Evolutionary conservation across 2,888 invertebrate genomes (phyloP).

Genomic region (Phengaris arion): DNA sequence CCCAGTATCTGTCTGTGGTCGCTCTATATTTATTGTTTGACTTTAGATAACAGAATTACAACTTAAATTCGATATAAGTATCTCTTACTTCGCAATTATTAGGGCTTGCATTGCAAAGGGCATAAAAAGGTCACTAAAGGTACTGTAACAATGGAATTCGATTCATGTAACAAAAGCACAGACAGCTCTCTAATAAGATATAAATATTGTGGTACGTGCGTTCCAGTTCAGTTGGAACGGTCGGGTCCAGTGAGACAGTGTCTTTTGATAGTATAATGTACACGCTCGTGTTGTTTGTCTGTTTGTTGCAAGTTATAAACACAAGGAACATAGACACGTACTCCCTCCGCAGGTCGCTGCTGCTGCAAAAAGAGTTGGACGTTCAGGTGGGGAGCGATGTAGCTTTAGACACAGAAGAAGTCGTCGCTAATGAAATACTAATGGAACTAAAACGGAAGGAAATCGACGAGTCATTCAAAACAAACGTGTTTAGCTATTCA

Average conservation of each 20-base stretch:
- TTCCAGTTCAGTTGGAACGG: constrained; percentile 36
- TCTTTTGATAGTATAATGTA: constrained; percentile 33
- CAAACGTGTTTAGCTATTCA: constrained; percentile 80
- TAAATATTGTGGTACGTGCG: constrained; percentile 20
- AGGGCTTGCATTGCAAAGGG: not conserved
- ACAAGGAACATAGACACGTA: constrained; percentile 49
- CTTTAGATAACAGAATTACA: not conserved
- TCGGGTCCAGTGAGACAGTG: constrained; percentile 36
- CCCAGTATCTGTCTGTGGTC: not conserved
- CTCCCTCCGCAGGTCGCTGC: constrained; percentile 43
- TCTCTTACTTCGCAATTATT: not conserved
- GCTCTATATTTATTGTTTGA: not conserved
- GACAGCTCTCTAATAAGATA: not conserved
- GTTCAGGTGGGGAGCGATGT: constrained; percentile 73
- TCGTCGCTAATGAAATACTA: constrained; percentile 74
- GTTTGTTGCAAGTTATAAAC: constrained; percentile 5
- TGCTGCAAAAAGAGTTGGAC: constrained; percentile 64
- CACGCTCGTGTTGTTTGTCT: constrained; percentile 27
- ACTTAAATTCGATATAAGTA: not conserved
- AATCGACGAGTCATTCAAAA: constrained; percentile 65
- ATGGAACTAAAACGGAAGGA: constrained; percentile 79
- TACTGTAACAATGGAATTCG: not conserved
- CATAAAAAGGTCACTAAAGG: not conserved
- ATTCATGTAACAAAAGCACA: not conserved
- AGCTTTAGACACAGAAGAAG: constrained; percentile 68